Conservation (phyloP, 2,113 vertebrate species). For the Proteles cristata region DNA sequence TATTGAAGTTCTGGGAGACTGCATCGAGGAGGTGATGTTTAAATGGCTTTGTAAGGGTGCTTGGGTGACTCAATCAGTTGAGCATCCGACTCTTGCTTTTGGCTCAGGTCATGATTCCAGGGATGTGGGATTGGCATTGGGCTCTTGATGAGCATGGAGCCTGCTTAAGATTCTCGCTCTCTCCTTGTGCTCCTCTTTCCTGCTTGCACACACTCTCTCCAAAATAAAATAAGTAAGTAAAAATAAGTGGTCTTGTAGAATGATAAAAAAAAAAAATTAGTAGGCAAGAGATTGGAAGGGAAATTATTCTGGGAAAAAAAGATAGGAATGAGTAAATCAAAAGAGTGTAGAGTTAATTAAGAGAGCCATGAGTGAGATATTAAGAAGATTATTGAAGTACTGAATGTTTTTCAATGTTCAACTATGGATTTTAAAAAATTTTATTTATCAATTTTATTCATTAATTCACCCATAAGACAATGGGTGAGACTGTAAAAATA, state of each 20-base stretch:
- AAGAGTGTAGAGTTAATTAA: neutral
- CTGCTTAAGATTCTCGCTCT: too few species aligned
- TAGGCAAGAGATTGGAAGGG: neutral
- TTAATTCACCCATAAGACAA: neutral
- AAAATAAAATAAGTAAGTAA: too few species aligned
- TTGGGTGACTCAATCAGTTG: too few species aligned
- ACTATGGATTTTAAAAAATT: neutral
- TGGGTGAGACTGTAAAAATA: neutral
- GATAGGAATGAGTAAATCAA: neutral
- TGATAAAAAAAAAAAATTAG: neutral
- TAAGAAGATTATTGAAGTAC: neutral
- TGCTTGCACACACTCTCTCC: too few species aligned
- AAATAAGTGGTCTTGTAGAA: neutral
- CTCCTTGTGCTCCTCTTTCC: too few species aligned
- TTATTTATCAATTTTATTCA: neutral
- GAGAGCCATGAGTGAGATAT: neutral
- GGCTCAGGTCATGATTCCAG: too few species aligned
- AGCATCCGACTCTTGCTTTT: too few species aligned
- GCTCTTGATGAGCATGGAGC: too few species aligned
- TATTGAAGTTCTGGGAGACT: neutral
- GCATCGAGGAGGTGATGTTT: neutral
- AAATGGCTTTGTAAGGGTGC: neutral
- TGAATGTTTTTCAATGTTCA: neutral
- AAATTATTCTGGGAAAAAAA: neutral
- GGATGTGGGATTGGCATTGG: too few species aligned